Evolutionary conservation across 2,113 vertebrate genomes (phyloP), one percentile per base, ranked within the genome.

Genomic region (Tauraco erythrolophus): DNA sequence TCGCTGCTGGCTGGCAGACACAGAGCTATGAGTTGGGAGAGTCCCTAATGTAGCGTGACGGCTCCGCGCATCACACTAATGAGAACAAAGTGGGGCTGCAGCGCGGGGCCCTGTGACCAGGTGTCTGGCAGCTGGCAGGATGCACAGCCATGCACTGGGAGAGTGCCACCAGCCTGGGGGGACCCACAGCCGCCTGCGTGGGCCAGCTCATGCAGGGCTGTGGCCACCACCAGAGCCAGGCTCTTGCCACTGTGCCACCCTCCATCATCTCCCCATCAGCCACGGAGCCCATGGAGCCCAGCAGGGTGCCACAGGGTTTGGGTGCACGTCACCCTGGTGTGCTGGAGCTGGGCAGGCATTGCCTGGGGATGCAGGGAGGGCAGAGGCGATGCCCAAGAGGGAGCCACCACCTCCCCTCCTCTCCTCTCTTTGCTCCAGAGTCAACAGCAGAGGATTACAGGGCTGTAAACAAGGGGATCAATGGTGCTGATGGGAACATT

Each of bases 401-500:
- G 37, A 76, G 12, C 39, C 45, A 60, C 46, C 75, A 23, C 27
- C 54, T 51, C 68, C 57, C 78, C 37, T 82, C 17, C 74, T 84
- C 75, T 46, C 37, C 13, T 65, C 13, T 65, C 86, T 84, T 61
- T 89, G 79, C 77, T 95, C 95, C 77, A 7, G 80, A 97, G 94
- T 96, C 97, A 97, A 95, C 84, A 88, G 50, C 48, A 37, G 70
- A 93, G 92, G 96, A 97, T 97, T 97, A 97, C 81, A 5, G 90
- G 93, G 92, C 92, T 96, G 96, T 97, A 97, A 97, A 97, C 94
- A 94, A 93, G 91, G 78, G 96, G 94, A 97, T 97, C 97, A 97
- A 98, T 97, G 94, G 94, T 92, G 97, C 96, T 97, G 96, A 97
- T 97, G 95, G 97, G 85, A 98, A 97, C 93, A 95, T 97, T 97